These are phyloP conservation scores for Pararge aegeria DNA, from an alignment of 1,140 invertebrate species.

Conservation along the genomic window DNA sequence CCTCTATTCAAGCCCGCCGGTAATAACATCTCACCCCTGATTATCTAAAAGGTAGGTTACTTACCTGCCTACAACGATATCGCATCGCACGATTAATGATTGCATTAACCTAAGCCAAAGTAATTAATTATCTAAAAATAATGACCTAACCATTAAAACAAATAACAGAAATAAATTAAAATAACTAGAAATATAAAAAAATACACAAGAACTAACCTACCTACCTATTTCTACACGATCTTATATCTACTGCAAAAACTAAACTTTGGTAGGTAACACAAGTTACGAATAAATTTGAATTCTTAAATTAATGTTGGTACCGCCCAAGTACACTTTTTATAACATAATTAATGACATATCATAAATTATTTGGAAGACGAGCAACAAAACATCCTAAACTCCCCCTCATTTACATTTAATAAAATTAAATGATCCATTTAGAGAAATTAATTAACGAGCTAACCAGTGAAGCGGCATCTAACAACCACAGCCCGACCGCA, in stretches of 20 bases:
- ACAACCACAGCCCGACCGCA: slow-evolving; percentile 48
- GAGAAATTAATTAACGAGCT: slow-evolving; percentile 77
- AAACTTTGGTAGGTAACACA: not conserved
- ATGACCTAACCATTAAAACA: no score
- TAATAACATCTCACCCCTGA: no score
- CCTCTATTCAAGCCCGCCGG: no score
- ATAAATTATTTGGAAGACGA: slow-evolving; percentile 47
- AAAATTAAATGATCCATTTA: slow-evolving; percentile 80
- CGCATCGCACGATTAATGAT: no score
- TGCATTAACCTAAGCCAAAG: no score
- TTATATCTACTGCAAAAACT: not conserved
- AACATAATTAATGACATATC: slow-evolving; percentile 33
- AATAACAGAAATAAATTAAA: no score
- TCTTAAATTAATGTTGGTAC: not conserved
- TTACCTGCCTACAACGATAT: no score
- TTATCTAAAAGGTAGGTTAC: no score
- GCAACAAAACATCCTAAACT: slow-evolving; percentile 40
- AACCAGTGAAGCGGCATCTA: slow-evolving; percentile 68
- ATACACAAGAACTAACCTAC: no score
- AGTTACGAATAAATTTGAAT: not conserved
- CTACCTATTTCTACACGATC: no score
- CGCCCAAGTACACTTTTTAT: not conserved
- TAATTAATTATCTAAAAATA: no score
- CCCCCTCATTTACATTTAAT: slow-evolving; percentile 77
- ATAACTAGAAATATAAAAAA: no score